Conservation (phyloP, 2,113 vertebrate species). For the Megalops atlanticus region DNA sequence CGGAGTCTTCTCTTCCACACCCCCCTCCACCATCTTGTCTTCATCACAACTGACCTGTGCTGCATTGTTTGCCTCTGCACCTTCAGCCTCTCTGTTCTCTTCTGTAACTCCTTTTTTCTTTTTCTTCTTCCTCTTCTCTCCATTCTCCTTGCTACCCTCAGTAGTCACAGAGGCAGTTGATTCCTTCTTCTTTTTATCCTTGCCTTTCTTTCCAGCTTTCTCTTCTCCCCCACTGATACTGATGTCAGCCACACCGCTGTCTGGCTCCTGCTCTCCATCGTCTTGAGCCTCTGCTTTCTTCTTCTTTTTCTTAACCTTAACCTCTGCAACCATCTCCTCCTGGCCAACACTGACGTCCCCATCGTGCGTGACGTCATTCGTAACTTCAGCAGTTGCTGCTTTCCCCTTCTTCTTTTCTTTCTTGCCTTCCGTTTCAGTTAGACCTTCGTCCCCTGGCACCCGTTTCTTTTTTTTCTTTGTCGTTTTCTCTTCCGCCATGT, state of each 20-base stretch:
- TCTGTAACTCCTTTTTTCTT: too few species aligned
- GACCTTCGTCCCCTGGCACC: neutral
- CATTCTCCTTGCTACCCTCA: neutral
- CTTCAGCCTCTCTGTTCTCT: too few species aligned
- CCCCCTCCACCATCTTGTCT: neutral
- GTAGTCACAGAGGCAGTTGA: neutral
- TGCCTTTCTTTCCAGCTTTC: neutral
- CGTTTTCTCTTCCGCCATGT: slow-evolving; percentile 16
- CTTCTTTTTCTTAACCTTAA: slow-evolving; percentile 45
- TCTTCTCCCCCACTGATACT: neutral
- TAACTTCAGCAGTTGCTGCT: neutral
- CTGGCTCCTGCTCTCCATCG: neutral
- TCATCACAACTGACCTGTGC: neutral
- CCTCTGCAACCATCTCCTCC: neutral
- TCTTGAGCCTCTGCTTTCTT: neutral
- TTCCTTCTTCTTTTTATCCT: neutral
- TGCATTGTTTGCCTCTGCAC: neutral
- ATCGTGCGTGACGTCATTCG: neutral
- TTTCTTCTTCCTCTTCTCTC: neutral
- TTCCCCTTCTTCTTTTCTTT: slow-evolving; percentile 49
- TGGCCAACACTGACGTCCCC: neutral
- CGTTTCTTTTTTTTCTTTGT: slow-evolving; percentile 38
- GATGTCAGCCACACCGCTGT: neutral
- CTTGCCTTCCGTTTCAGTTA: neutral
- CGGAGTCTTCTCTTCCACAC: neutral